A percentile compares a stretch with the other conserved stretches of the same genome.
Evolutionary conservation across 2,888 invertebrate genomes (phyloP).

Genomic region (Belgica antarctica): DNA sequence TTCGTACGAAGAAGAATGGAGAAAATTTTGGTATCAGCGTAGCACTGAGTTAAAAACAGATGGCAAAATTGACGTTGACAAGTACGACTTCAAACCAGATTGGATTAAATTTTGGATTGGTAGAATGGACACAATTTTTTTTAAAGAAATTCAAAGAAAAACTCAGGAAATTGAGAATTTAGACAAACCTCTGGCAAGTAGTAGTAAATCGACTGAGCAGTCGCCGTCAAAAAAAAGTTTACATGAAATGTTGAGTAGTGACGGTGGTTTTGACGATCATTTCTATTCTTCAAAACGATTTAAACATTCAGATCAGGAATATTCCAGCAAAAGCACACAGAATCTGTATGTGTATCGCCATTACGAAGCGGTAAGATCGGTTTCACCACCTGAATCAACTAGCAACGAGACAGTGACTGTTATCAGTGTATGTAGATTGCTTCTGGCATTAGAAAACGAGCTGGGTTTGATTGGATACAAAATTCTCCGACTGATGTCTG

Average conservation of each 20-base stretch:
- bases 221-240: no score
- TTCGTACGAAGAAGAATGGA: constrained; percentile 85
- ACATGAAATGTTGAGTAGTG: no score
- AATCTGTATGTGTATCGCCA: no score
- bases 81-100: constrained; percentile 83
- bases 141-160: constrained; percentile 17
- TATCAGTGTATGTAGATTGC: constrained; percentile 67
- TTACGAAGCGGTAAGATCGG: no score
- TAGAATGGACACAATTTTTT: constrained; percentile 66
- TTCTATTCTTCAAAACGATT: no score
- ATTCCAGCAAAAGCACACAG: no score
- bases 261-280: no score
- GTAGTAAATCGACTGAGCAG: no score
- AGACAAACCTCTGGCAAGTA: no score
- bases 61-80: constrained; percentile 65
- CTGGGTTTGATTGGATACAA: constrained; percentile 81
- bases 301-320: no score
- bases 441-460: constrained; percentile 79
- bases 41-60: constrained; percentile 73
- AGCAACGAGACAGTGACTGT: constrained; percentile 58
- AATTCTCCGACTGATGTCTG: constrained; percentile 71
- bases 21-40: constrained; percentile 81
- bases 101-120: constrained; percentile 86
- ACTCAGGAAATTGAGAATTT: neutral
- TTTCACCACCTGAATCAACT: no score